These are phyloP conservation scores for Orthosia gracilis DNA, from an alignment of 2,888 invertebrate species.

Conservation along the genomic window DNA sequence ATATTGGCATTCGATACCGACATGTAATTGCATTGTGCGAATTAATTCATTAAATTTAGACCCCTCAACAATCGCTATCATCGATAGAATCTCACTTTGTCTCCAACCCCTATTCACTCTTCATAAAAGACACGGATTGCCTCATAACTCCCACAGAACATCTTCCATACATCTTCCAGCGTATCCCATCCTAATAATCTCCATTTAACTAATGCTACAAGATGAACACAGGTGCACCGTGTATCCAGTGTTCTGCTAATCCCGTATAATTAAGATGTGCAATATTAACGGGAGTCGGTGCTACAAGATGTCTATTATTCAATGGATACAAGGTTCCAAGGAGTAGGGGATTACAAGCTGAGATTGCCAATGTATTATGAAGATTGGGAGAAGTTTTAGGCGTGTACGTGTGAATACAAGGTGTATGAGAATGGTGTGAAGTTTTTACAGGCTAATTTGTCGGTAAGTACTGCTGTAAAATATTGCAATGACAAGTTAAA, in stretches of 20 bases:
- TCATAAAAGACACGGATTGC: neutral
- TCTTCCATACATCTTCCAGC: conserved; percentile 28
- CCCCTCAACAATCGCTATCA: too few relatives aligned
- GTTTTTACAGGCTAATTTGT: neutral
- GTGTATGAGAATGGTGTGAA: neutral
- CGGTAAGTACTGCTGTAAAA: neutral
- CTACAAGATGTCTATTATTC: conserved; percentile 75
- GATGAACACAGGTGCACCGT: conserved; percentile 63
- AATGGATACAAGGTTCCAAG: conserved; percentile 65
- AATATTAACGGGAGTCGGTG: conserved; percentile 67
- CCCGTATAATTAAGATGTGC: conserved; percentile 68
- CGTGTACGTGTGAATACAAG: conserved; percentile 3
- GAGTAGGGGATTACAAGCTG: conserved; percentile 66
- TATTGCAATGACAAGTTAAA: too few relatives aligned
- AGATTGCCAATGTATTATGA: conserved; percentile 71
- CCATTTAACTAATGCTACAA: conserved; percentile 58
- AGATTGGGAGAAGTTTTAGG: conserved; percentile 52
- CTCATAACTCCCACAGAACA: neutral
- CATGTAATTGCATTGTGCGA: too few relatives aligned
- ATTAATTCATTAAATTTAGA: too few relatives aligned
- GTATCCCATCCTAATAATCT: conserved; percentile 48
- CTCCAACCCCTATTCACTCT: neutral
- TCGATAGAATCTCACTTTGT: too few relatives aligned
- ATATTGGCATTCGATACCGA: too few relatives aligned
- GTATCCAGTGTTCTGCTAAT: conserved; percentile 53